phyloP scores from a whole-genome alignment of 1,140 invertebrate species.

The Aphaenogaster ashmeadi region DNA sequence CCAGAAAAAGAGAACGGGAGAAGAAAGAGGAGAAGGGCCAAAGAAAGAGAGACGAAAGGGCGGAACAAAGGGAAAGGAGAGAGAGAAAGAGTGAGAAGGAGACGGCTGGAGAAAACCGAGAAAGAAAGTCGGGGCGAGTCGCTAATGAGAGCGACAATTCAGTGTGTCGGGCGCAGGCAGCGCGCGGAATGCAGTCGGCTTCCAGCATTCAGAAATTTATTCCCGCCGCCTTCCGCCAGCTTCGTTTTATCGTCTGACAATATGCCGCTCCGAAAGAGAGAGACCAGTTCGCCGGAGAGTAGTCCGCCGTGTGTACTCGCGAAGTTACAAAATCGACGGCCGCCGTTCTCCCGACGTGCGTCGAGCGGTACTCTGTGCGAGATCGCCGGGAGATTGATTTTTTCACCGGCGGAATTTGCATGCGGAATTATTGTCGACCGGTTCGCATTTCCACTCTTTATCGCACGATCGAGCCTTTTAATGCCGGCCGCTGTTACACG shows the following conservation, averaged over 20 bases:
- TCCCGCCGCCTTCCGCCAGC: slow-evolving; percentile 75
- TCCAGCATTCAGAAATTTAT: slow-evolving; percentile 80
- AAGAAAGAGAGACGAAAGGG: slow-evolving; percentile 29
- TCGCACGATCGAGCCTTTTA: slow-evolving; percentile 44
- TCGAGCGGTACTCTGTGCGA: slow-evolving; percentile 4
- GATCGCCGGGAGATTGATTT: slow-evolving; percentile 60
- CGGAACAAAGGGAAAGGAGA: slow-evolving; percentile 47
- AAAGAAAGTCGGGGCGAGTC: slow-evolving; percentile 72
- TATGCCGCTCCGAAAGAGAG: slow-evolving; percentile 66
- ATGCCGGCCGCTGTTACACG: slow-evolving; percentile 5
- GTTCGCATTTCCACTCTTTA: slow-evolving; percentile 35
- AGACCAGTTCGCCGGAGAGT: slow-evolving; percentile 53
- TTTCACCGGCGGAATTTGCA: slow-evolving; percentile 38
- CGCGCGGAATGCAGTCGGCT: slow-evolving; percentile 78
- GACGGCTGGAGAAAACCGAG: slow-evolving; percentile 30
- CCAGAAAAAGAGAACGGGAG: background rate
- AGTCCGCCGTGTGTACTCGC: slow-evolving; percentile 17
- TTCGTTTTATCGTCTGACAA: slow-evolving; percentile 79
- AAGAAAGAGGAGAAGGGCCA: background rate
- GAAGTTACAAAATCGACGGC: slow-evolving; percentile 73
- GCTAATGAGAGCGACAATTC: slow-evolving; percentile 82
- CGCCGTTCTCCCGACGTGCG: slow-evolving; percentile 5
- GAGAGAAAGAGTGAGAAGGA: slow-evolving; percentile 11
- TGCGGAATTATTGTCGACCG: slow-evolving; percentile 35
- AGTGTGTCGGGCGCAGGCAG: slow-evolving; percentile 77